Percentiles rank a stretch among this genome's conserved stretches.
phyloP scores from a whole-genome alignment of 2,888 invertebrate genomes.

The Parnassius glacialis region DNA sequence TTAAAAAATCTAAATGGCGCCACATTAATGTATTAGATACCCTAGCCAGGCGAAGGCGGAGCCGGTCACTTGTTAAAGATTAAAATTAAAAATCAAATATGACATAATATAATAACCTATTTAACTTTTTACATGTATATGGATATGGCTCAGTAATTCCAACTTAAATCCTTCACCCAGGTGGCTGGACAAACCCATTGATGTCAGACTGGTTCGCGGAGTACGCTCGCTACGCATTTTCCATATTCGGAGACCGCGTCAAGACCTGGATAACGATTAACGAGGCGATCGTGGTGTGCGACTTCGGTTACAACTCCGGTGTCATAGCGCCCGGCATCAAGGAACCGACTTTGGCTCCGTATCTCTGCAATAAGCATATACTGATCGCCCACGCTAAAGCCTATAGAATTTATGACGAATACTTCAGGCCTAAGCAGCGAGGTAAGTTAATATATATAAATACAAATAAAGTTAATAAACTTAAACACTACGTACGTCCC shows the following conservation, averaged over 20 bases:
- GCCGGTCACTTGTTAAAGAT: too few species aligned
- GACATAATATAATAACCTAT: too few species aligned
- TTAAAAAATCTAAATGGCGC: too few species aligned
- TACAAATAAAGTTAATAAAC: too few species aligned
- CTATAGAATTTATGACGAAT: constrained; percentile 17
- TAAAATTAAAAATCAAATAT: too few species aligned
- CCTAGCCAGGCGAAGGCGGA: too few species aligned
- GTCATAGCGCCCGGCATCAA: constrained; percentile 48
- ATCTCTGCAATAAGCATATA: constrained; percentile 18
- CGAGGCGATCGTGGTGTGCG: constrained; percentile 66
- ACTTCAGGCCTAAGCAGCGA: constrained; percentile 9
- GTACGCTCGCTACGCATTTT: constrained; percentile 43
- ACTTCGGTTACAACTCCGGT: constrained; percentile 51
- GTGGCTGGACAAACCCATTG: constrained; percentile 83
- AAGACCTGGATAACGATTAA: constrained; percentile 82
- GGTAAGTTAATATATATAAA: not conserved
- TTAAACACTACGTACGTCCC: too few species aligned
- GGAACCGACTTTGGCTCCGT: constrained; percentile 9
- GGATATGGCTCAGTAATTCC: not conserved
- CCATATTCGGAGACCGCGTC: constrained; percentile 80
- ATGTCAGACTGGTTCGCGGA: constrained; percentile 48
- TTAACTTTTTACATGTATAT: too few species aligned
- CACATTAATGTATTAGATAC: too few species aligned
- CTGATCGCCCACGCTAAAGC: constrained; percentile 24
- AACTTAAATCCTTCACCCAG: constrained; percentile 36